A percentile compares a stretch with the other conserved stretches of the same genome.
Conservation (phyloP, 2,797 vertebrate genomes). For the Phaenicophaeus curvirostris region DNA sequence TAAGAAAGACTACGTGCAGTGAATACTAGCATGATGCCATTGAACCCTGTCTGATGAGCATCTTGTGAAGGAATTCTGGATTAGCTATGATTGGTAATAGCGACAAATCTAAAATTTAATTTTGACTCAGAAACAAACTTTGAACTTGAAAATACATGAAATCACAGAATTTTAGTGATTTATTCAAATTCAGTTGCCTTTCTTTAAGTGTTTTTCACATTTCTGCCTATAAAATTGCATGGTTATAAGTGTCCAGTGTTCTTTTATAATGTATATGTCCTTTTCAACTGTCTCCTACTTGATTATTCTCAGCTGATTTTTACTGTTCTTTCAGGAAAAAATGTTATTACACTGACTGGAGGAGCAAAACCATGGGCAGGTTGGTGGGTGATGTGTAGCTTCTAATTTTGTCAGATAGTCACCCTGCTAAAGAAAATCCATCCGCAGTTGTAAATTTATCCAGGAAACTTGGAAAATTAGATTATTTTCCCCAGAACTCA, state of each 20-base stretch:
- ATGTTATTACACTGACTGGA: conserved; percentile 95
- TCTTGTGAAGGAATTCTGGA: neutral
- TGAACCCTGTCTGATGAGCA: neutral
- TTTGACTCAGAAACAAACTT: neutral
- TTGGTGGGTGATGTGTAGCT: conserved; percentile 79
- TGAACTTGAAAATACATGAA: neutral
- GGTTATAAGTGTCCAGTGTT: neutral
- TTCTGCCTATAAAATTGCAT: neutral
- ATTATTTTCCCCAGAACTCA: conserved; percentile 28
- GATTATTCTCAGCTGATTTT: conserved; percentile 65
- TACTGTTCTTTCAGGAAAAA: conserved; percentile 89
- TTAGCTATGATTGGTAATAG: neutral
- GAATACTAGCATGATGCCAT: neutral
- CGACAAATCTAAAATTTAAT: neutral
- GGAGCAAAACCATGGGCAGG: conserved; percentile 94
- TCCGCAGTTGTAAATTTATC: conserved; percentile 76
- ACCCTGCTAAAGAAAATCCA: conserved; percentile 49
- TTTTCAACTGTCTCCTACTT: conserved; percentile 21
- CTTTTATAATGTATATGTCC: neutral
- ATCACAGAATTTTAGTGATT: neutral
- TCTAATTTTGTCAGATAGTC: conserved; percentile 62
- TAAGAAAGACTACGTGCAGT: neutral
- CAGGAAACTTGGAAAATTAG: neutral
- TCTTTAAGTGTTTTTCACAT: neutral
- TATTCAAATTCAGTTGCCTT: neutral